Conservation (phyloP, 2,797 vertebrate species). For the Sebastiscus albofasciatus region DNA sequence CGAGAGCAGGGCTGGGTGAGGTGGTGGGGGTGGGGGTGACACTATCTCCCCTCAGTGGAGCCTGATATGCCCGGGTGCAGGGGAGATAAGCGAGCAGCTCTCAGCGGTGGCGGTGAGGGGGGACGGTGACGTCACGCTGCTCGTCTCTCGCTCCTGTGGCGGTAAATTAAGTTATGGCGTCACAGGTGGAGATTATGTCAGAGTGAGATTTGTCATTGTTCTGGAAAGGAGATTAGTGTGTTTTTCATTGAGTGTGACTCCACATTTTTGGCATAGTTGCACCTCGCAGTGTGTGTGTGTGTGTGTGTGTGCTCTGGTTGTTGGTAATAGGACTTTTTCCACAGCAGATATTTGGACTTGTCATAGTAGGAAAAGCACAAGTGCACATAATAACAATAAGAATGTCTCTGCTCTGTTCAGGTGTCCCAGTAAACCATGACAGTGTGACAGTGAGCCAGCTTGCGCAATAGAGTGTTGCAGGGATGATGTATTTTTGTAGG, state of each 20-base stretch:
- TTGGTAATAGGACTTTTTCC: background rate
- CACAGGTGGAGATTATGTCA: conserved; percentile 62
- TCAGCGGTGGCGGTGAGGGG: conserved; percentile 9
- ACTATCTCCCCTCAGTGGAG: conserved; percentile 66
- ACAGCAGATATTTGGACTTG: conserved; percentile 5
- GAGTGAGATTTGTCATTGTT: conserved; percentile 54
- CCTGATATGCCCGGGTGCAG: conserved; percentile 57
- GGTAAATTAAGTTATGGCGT: conserved; percentile 51
- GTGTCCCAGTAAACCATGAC: background rate
- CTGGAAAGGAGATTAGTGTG: conserved; percentile 26
- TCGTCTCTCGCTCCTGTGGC: conserved; percentile 10
- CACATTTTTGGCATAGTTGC: background rate
- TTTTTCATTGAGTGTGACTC: background rate
- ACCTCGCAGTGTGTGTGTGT: conserved; percentile 1
- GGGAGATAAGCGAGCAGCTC: conserved; percentile 65
- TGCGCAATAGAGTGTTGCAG: background rate
- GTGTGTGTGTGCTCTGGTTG: background rate
- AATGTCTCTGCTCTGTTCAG: background rate
- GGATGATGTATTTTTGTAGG: background rate
- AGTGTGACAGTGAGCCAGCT: conserved; percentile 2
- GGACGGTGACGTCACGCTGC: conserved; percentile 51
- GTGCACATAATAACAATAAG: conserved; percentile 6
- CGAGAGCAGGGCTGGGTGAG: conserved; percentile 35
- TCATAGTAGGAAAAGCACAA: background rate
- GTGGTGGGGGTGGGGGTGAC: conserved; percentile 36